Evolutionary conservation across 1,140 invertebrate genomes (phyloP).

Genomic region (Mylabris phalerata): DNA sequence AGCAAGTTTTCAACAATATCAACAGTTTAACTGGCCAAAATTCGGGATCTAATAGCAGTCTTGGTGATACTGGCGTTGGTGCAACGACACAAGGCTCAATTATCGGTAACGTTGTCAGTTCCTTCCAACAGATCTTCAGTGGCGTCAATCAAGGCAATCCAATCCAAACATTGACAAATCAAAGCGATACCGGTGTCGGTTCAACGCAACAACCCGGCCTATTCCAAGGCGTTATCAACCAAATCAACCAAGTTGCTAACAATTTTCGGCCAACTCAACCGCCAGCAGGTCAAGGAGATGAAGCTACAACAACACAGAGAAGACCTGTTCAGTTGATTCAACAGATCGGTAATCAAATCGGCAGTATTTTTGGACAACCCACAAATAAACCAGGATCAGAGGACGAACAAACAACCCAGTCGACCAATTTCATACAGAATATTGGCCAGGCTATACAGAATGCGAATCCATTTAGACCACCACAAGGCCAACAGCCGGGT

Average conservation of each 20-base stretch:
- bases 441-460: constrained; percentile 21
- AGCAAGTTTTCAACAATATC: background rate
- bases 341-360: background rate
- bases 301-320: background rate
- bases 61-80: constrained; percentile 1
- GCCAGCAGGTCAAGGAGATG: constrained; percentile 3
- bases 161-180: background rate
- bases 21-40: constrained; percentile 1
- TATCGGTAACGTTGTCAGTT: background rate
- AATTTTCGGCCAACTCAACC: constrained; percentile 8
- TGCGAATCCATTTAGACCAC: constrained; percentile 14
- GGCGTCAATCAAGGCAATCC: background rate
- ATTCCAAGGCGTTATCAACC: constrained; percentile 11
- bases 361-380: background rate
- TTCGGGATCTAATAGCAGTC: background rate
- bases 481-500: constrained; percentile 3
- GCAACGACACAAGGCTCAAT: background rate
- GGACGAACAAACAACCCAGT: background rate
- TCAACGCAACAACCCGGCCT: background rate
- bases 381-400: background rate
- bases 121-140: constrained; percentile 1
- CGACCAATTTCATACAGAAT: constrained; percentile 16
- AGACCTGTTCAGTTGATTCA: background rate
- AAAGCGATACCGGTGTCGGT: constrained; percentile 3
- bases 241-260: constrained; percentile 7